These are phyloP conservation scores for Saccostrea echinata DNA, from an alignment of 1,140 invertebrate genomes.

Conservation along the genomic window DNA sequence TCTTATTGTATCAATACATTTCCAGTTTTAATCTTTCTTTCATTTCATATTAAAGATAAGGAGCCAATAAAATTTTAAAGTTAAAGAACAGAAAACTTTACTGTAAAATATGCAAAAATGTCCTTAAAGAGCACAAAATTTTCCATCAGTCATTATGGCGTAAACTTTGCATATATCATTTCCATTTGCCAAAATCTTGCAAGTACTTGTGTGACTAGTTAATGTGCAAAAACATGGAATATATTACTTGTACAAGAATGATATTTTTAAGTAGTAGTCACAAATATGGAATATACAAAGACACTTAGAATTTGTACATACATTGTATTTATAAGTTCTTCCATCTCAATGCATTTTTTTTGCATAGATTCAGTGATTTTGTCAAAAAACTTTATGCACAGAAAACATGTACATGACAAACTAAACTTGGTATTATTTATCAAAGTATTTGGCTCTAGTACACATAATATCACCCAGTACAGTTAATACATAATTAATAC, in stretches of 20 bases:
- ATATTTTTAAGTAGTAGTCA: slow-evolving; percentile 29
- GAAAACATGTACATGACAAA: neutral
- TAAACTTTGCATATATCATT: slow-evolving; percentile 24
- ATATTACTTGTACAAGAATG: slow-evolving; percentile 26
- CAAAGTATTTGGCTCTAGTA: slow-evolving; percentile 21
- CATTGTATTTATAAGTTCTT: neutral
- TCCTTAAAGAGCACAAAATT: neutral
- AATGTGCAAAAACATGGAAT: slow-evolving; percentile 32
- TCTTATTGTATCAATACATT: neutral
- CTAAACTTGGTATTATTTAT: neutral
- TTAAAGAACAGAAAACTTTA: neutral
- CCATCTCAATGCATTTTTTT: slow-evolving; percentile 30
- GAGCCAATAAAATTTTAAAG: neutral
- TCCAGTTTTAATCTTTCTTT: slow-evolving; percentile 15
- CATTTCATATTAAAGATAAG: neutral
- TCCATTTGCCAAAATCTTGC: neutral
- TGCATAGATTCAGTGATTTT: slow-evolving; percentile 17
- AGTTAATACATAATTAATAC: slow-evolving; percentile 33
- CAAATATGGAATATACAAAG: slow-evolving; percentile 9
- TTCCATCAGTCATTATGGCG: neutral
- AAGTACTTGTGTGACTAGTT: slow-evolving; percentile 21
- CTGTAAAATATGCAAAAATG: neutral
- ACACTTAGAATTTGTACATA: slow-evolving; percentile 15
- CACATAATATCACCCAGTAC: slow-evolving; percentile 30
- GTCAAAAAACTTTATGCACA: neutral